phyloP scores from a whole-genome alignment of 2,888 invertebrate genomes.

The Cynaeus angustus region DNA sequence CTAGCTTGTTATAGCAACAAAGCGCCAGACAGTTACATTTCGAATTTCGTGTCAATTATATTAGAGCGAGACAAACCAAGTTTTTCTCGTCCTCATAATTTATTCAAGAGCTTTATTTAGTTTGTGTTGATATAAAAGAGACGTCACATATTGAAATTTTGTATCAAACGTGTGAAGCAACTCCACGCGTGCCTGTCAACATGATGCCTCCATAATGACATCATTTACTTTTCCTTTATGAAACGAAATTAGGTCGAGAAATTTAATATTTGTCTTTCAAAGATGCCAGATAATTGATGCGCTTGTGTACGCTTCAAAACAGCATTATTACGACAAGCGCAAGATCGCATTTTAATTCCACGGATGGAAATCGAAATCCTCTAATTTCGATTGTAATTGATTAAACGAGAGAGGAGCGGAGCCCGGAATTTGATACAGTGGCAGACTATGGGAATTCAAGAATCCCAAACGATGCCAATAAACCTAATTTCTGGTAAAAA shows the following conservation, averaged over 20 bases:
- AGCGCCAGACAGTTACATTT: no score
- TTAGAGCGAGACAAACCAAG: no score
- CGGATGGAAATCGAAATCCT: background rate
- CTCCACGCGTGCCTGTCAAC: slow-evolving; percentile 26
- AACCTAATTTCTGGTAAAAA: background rate
- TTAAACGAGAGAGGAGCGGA: background rate
- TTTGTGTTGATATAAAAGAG: background rate
- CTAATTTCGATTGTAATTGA: background rate
- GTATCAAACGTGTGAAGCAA: background rate
- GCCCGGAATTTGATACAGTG: background rate
- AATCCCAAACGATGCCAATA: background rate
- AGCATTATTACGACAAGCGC: slow-evolving; percentile 22
- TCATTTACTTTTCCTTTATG: slow-evolving; percentile 36
- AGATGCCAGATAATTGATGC: slow-evolving; percentile 43
- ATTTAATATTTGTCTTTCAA: slow-evolving; percentile 45
- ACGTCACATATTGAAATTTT: background rate
- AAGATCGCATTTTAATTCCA: slow-evolving; percentile 6
- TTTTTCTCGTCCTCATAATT: no score
- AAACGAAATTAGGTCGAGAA: slow-evolving; percentile 37
- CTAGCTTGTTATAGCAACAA: no score
- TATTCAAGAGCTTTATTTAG: no score
- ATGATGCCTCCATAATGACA: slow-evolving; percentile 35
- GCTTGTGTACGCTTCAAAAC: slow-evolving; percentile 29
- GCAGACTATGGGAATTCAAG: background rate
- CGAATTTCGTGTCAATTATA: no score